A percentile compares a stretch with the other conserved stretches of the same genome.
Conservation (phyloP, 2,113 vertebrate genomes). For the Rhea pennata region DNA sequence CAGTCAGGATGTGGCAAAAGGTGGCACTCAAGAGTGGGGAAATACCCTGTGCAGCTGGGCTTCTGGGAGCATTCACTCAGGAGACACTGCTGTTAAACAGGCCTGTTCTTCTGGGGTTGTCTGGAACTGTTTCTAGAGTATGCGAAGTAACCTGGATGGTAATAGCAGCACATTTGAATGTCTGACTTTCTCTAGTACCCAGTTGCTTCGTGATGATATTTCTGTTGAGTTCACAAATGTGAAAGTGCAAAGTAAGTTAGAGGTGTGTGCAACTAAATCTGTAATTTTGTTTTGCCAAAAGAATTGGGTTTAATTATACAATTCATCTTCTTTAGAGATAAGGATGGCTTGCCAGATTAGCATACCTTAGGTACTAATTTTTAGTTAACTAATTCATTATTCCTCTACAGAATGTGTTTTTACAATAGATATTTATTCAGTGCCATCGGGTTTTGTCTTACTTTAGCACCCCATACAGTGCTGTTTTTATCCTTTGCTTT, state of each 20-base stretch:
- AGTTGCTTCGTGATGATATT: background rate
- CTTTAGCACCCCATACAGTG: background rate
- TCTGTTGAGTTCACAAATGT: background rate
- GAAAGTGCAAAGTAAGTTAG: background rate
- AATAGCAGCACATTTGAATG: background rate
- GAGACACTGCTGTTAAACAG: conserved; percentile 23
- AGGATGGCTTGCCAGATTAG: background rate
- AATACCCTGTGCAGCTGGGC: background rate
- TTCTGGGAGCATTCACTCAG: conserved; percentile 34
- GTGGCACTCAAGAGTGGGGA: background rate
- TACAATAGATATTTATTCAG: background rate
- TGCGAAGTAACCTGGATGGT: background rate
- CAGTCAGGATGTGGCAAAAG: background rate
- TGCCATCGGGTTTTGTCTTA: background rate
- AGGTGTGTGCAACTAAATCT: background rate
- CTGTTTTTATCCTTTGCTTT: background rate
- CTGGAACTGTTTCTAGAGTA: background rate
- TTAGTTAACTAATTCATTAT: background rate
- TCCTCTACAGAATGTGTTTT: background rate
- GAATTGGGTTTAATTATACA: background rate
- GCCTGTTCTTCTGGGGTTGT: background rate
- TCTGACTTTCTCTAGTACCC: background rate
- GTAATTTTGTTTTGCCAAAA: background rate
- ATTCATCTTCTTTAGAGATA: background rate
- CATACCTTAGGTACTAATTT: background rate